Evolutionary conservation across 2,797 vertebrate species (phyloP), one percentile per base, ranked within the genome.

Genomic region (Jordanella pulchra): DNA sequence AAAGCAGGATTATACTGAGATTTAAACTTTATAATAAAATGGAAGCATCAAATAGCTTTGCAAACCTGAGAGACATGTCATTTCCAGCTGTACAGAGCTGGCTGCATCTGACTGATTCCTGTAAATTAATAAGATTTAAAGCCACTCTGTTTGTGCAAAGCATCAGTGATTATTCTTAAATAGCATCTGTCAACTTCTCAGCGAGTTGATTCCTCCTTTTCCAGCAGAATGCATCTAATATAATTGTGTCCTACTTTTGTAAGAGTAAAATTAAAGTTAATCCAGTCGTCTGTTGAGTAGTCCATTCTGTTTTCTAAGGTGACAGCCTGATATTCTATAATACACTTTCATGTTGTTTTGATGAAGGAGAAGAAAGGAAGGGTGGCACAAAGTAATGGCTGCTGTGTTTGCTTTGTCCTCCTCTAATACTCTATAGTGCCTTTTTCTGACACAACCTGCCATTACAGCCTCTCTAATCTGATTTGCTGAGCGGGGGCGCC

Each of bases 381-480:
- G 17, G 45, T 4, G 18, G 44, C 71, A 32, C 13, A 69, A 39
- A 67, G 74, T 67, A 71, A 53, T 13, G 66, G 66, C 45, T 28
- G 25, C 25, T 61, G 64, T 71, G 58, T 83, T 64, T 71, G 65
- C 67, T 65, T 70, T 47, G 70, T 86, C 78, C 79, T 84, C 71
- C 82, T 61, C 73, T 89, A 79, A 84, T 81, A 82, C 83, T 66
- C 76, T 61, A 70, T 80, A 81, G 85, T 85, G 82, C 87, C 81
- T 78, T 63, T 80, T 84, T 68, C 75, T 53, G 74, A 80, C 82
- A 84, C 80, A 85, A 66, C 77, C 88, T 67, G 73, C 84, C 68
- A 85, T 89, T 87, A 91, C 76, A 74, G 81, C 73, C 71, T 67
- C 83, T 83, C 82, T 90, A 90, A 91, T 90, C 88, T 87, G 86